Conservation (phyloP, 2,797 vertebrate genomes). For the Rhinoraja longicauda region DNA sequence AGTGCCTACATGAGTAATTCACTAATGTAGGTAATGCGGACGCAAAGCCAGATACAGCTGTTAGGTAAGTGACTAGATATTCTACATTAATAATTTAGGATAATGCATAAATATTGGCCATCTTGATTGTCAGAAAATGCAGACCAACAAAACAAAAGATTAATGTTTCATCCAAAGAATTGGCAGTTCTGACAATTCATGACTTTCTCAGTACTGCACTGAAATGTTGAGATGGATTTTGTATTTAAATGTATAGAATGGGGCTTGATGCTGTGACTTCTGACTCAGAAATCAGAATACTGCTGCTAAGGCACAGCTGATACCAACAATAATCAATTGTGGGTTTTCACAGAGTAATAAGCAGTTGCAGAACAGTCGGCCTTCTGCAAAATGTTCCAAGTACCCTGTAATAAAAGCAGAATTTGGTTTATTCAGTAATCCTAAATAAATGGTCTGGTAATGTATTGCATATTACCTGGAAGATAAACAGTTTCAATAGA, state of each 20-base stretch:
- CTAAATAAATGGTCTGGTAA: not conserved
- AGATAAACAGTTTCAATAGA: not conserved
- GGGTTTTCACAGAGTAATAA: not conserved
- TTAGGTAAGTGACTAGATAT: not conserved
- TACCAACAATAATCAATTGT: not conserved
- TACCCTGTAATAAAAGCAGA: not conserved
- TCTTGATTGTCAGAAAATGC: not conserved
- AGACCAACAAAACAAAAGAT: not conserved
- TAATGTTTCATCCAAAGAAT: not conserved
- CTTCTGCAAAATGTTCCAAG: not conserved
- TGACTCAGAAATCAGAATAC: not conserved
- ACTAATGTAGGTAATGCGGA: not conserved
- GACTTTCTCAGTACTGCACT: not conserved
- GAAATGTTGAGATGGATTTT: not conserved
- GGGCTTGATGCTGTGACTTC: not conserved
- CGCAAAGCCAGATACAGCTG: not conserved
- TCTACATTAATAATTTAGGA: not conserved
- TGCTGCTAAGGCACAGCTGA: not conserved
- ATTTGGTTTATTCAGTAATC: not conserved
- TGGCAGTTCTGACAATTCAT: not conserved
- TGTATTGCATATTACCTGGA: not conserved
- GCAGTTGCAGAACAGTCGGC: not conserved
- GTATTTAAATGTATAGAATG: not conserved
- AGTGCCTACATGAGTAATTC: not conserved
- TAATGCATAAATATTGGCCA: not conserved